Percentiles rank a stretch among this genome's conserved stretches.
Conservation (phyloP, 1,140 invertebrate genomes). For the Nymphalis io region DNA sequence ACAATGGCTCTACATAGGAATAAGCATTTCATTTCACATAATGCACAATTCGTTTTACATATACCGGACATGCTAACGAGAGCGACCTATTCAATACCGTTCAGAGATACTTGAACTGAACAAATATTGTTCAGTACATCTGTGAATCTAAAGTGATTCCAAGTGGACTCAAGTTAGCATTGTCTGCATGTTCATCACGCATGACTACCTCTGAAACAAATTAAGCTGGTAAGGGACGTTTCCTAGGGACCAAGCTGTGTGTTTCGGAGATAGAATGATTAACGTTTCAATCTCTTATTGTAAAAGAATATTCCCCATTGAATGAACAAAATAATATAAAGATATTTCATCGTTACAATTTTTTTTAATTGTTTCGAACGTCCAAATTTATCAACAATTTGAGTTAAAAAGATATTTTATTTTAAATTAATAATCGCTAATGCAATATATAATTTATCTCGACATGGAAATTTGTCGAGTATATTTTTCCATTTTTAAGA, state of each 20-base stretch:
- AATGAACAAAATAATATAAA: too few species aligned
- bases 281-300: neutral
- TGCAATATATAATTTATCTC: too few species aligned
- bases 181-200: slow-evolving; percentile 2
- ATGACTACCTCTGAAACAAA: slow-evolving; percentile 14
- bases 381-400: too few species aligned
- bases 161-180: slow-evolving; percentile 10
- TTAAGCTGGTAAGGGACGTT: neutral
- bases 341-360: too few species aligned
- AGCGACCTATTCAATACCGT: slow-evolving; percentile 4
- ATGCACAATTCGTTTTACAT: neutral
- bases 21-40: neutral
- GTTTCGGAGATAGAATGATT: neutral
- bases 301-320: too few species aligned
- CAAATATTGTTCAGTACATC: slow-evolving; percentile 18
- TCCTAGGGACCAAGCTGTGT: neutral
- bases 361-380: too few species aligned
- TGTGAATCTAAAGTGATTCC: slow-evolving; percentile 12
- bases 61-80: slow-evolving; percentile 5
- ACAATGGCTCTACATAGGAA: neutral
- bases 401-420: too few species aligned
- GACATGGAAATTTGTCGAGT: too few species aligned
- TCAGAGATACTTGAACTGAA: neutral
- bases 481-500: too few species aligned
- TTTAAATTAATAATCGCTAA: too few species aligned